phyloP scores from a whole-genome alignment of 2,888 invertebrate genomes.

The Zaprionus bogoriensis region DNA sequence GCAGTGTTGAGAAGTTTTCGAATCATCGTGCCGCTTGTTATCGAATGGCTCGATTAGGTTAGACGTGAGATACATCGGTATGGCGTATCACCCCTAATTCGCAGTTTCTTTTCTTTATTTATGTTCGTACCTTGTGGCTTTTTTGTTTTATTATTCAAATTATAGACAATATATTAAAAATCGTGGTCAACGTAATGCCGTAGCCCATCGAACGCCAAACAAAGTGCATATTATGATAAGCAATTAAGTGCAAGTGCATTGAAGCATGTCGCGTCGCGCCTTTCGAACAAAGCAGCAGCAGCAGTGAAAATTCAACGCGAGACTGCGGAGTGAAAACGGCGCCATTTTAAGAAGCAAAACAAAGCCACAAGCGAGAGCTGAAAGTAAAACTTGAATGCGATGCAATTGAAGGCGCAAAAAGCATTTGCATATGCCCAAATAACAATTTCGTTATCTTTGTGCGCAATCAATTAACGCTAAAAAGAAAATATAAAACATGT shows the following conservation, averaged over 20 bases:
- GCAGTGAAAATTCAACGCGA: conserved; percentile 62
- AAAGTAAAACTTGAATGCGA: conserved; percentile 63
- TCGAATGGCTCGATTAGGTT: conserved; percentile 22
- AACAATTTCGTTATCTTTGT: conserved; percentile 43
- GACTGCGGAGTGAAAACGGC: conserved; percentile 80
- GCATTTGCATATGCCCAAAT: conserved; percentile 54
- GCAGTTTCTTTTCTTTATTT: conserved; percentile 80
- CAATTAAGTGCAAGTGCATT: conserved; percentile 33
- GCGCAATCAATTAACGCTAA: conserved; percentile 49
- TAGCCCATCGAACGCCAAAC: conserved; percentile 23
- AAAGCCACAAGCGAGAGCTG: conserved; percentile 62
- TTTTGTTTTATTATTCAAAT: conserved; percentile 67
- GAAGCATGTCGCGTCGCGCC: conserved; percentile 53
- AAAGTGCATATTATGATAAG: conserved; percentile 15
- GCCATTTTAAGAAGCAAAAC: conserved; percentile 82
- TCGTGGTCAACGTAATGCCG: conserved; percentile 28
- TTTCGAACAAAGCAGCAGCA: conserved; percentile 64
- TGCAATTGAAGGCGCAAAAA: conserved; percentile 61
- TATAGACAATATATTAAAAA: conserved; percentile 39
- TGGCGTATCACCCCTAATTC: conserved; percentile 45
- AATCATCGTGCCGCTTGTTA: background rate
- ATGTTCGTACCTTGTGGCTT: conserved; percentile 79
- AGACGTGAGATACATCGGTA: conserved; percentile 13
- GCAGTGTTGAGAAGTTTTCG: conserved; percentile 16
- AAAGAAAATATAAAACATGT: conserved; percentile 47